Evolutionary conservation across 2,113 vertebrate species (phyloP), one percentile per base, ranked within the genome.

Genomic region (Labeo catla): DNA sequence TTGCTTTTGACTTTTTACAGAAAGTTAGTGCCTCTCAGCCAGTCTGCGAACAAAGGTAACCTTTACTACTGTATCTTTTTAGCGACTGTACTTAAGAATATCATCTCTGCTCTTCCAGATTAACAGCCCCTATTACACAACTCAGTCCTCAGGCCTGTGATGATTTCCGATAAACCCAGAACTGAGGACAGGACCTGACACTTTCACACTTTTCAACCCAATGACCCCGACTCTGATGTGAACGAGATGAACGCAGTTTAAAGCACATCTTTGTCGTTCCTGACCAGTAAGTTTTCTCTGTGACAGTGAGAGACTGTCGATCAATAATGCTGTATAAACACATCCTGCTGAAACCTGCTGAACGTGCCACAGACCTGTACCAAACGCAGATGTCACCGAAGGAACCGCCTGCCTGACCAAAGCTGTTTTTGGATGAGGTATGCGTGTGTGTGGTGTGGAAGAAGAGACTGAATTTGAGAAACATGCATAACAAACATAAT

Each of bases 91-190:
- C 66, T 23, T 54, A 43, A n/a, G 9, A 66, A 9, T 81, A 28
- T 81, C 59, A 4, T 10, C 65, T 84, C 63, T 28, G 80, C 23
- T 49, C 15, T 80, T 88, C 81, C 88, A 95, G 95, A 84, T 94
- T 74, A 95, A 94, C 0, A 91, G 93, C 45, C 91, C 91, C 0
- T 87, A 91, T 88, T 91, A 76, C 34, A 81, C 85, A 0, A 61
- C 91, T 43, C 90, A 91, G 28, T 88, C 93, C n/a, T 93, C 93
- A 34, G 68, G 90, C n/a, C 92, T 95, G 88, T 95, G 91, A 95
- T 23, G 84, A 3, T 84, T 9, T 79, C 72, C 78, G 15, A 1
- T 84, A 50, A 21, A 45, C 73, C 50, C 47, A 65, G 52, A n/a
- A 28, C 10, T 3, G 61, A 54, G 43, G 49, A 52, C 19, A 59